These are phyloP conservation scores for Myotis pilosus DNA, from an alignment of 2,797 vertebrate genomes.

Conservation along the genomic window DNA sequence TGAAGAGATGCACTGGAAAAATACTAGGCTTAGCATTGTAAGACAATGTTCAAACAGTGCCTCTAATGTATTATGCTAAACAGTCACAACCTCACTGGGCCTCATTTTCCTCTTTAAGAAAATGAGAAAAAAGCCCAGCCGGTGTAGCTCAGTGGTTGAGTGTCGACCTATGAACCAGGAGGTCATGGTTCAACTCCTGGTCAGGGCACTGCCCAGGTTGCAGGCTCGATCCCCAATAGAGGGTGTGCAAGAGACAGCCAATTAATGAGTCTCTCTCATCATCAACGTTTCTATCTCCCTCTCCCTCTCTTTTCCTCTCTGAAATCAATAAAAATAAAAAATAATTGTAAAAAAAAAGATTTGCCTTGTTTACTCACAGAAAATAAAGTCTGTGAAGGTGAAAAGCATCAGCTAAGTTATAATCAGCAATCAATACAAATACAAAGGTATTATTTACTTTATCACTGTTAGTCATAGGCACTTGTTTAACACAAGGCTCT, in stretches of 20 bases:
- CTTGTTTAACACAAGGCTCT: constrained; percentile 26
- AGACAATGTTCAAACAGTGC: not conserved
- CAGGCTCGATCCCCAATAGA: too few species aligned
- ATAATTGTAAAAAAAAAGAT: too few species aligned
- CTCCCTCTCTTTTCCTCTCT: too few species aligned
- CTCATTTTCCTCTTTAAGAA: constrained; percentile 7
- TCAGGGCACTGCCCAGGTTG: too few species aligned
- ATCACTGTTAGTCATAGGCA: not conserved
- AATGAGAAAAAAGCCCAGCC: not conserved
- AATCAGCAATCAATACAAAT: not conserved
- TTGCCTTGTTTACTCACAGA: not conserved
- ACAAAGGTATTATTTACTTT: not conserved
- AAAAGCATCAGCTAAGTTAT: not conserved
- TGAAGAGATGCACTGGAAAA: constrained; percentile 22
- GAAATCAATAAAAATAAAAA: too few species aligned
- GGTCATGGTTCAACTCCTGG: too few species aligned
- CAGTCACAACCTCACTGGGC: not conserved
- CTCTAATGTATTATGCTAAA: not conserved
- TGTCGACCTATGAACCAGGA: too few species aligned
- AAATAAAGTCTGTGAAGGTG: not conserved
- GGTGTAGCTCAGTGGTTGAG: too few species aligned
- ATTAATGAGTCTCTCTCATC: too few species aligned
- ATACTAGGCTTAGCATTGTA: not conserved
- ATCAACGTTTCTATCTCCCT: too few species aligned
- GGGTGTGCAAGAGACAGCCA: too few species aligned